These are phyloP conservation scores for Bombylius discolor DNA, from an alignment of 2,888 invertebrate species.

Conservation along the genomic window DNA sequence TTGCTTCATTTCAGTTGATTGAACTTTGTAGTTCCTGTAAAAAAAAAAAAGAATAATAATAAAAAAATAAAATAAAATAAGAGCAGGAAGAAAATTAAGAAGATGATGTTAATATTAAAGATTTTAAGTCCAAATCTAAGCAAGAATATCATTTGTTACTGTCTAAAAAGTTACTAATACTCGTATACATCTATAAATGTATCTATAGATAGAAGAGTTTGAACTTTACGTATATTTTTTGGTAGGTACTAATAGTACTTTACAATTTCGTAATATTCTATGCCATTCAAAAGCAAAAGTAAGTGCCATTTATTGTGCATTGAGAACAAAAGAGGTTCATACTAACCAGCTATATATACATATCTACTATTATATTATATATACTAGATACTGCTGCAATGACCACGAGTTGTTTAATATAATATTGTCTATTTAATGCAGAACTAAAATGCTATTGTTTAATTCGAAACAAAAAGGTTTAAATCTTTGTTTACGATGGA, in stretches of 20 bases:
- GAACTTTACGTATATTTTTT: too few species aligned
- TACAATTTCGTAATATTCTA: neutral
- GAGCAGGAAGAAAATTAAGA: neutral
- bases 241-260: too few species aligned
- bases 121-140: neutral
- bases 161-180: constrained; percentile 4
- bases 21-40: constrained; percentile 62
- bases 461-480: neutral
- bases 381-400: neutral
- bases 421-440: neutral
- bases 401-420: constrained; percentile 2
- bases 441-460: neutral
- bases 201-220: too few species aligned
- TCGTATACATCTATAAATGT: neutral
- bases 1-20: constrained; percentile 61
- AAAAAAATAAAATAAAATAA: constrained; percentile 7
- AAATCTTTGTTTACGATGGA: neutral
- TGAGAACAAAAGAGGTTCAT: neutral
- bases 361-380: neutral
- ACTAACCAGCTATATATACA: too few species aligned
- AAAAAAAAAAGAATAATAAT: constrained; percentile 8
- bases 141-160: constrained; percentile 10
- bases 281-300: neutral
- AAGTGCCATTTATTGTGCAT: neutral
- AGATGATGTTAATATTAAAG: neutral